Conservation (phyloP, 2,797 vertebrate genomes). For the Columba guinea region DNA sequence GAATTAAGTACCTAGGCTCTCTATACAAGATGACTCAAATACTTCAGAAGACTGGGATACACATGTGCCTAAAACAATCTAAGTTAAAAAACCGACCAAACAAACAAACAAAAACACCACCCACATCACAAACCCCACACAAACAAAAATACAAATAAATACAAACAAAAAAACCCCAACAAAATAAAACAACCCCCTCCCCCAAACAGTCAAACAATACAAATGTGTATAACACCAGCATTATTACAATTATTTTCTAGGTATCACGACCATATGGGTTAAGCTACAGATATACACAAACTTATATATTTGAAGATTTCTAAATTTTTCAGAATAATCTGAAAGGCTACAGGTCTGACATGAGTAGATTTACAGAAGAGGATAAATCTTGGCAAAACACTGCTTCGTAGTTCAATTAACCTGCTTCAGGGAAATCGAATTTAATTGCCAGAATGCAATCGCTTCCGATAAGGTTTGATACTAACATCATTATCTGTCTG, state of each 20-base stretch:
- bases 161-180: neutral
- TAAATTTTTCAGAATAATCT: neutral
- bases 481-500: constrained; percentile 54
- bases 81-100: neutral
- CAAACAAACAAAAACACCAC: no score
- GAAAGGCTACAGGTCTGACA: constrained; percentile 27
- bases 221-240: neutral
- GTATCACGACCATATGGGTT: neutral
- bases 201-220: neutral
- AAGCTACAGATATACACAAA: neutral
- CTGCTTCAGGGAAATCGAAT: constrained; percentile 66
- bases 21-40: neutral
- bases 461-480: constrained; percentile 66
- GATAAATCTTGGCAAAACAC: constrained; percentile 72
- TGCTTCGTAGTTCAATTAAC: constrained; percentile 68
- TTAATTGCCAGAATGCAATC: constrained; percentile 72
- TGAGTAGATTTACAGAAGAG: constrained; percentile 53
- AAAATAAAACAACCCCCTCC: neutral
- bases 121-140: no score
- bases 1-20: neutral
- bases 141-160: no score
- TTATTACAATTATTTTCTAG: neutral
- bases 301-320: neutral
- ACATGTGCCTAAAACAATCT: neutral
- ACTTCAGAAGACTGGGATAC: neutral